Percentiles rank a stretch among this genome's conserved stretches.
phyloP scores from a whole-genome alignment of 37 sponge, comb jelly and placozoan genomes.

The Crambe crambe region DNA sequence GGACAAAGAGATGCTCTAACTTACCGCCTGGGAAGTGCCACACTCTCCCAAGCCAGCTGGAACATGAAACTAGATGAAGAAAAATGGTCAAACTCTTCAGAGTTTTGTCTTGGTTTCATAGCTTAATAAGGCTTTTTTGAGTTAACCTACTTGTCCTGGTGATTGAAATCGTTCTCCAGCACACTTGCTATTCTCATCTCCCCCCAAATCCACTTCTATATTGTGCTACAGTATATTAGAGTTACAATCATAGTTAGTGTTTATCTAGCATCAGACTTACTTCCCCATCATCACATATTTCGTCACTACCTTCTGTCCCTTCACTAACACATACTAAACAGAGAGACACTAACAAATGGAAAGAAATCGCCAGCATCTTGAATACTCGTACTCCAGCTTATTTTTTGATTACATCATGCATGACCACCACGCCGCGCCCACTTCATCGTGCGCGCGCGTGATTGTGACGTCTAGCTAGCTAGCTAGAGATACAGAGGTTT shows the following conservation, averaged over 20 bases:
- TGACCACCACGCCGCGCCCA: too few relatives aligned
- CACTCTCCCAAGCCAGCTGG: neutral
- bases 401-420: neutral
- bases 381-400: neutral
- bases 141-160: neutral
- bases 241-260: too few relatives aligned
- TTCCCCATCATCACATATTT: slow-evolving; percentile 7
- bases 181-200: neutral
- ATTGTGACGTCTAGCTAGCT: too few relatives aligned
- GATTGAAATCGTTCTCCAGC: neutral
- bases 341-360: neutral
- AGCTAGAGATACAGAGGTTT: too few relatives aligned
- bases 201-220: neutral
- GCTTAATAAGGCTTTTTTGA: neutral
- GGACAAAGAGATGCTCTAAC: slow-evolving; percentile 1
- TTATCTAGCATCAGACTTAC: slow-evolving; percentile 4
- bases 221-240: too few relatives aligned
- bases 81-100: neutral
- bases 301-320: neutral
- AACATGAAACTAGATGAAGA: neutral
- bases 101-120: neutral
- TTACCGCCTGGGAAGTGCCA: neutral
- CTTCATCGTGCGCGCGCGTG: too few relatives aligned
- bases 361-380: neutral
- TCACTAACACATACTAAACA: neutral